Conservation (phyloP, 2,888 invertebrate species). For the Rosalia funebris region DNA sequence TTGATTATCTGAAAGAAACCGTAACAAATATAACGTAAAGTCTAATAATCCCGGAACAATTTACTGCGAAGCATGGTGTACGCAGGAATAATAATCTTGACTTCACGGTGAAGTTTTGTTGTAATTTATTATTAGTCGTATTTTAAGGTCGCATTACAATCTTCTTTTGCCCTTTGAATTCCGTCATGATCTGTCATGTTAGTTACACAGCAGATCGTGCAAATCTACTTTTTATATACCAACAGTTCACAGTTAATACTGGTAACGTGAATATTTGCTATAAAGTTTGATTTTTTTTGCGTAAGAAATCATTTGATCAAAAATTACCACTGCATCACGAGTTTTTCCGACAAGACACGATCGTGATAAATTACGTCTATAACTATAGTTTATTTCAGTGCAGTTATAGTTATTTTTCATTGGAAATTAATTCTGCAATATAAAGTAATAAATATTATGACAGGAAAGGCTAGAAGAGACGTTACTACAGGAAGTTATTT, state of each 20-base stretch:
- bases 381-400: too few species aligned
- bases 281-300: conserved; percentile 1
- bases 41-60: too few species aligned
- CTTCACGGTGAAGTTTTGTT: background rate
- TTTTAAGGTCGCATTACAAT: conserved; percentile 5
- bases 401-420: too few species aligned
- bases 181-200: conserved; percentile 26
- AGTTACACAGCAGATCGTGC: conserved; percentile 20
- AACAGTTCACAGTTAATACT: conserved; percentile 28
- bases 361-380: conserved; percentile 2
- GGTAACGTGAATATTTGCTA: conserved; percentile 2
- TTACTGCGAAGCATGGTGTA: too few species aligned
- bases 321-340: conserved; percentile 10
- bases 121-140: conserved; percentile 4
- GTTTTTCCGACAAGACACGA: conserved; percentile 5
- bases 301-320: background rate
- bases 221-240: conserved; percentile 17
- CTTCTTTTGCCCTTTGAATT: conserved; percentile 22
- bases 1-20: too few species aligned
- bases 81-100: too few species aligned
- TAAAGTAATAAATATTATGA: too few species aligned
- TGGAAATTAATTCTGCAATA: too few species aligned
- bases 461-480: too few species aligned
- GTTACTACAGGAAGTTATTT: too few species aligned
- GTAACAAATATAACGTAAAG: too few species aligned